Evolutionary conservation across 2,113 vertebrate genomes (phyloP).

Genomic region (Sturnira hondurensis): DNA sequence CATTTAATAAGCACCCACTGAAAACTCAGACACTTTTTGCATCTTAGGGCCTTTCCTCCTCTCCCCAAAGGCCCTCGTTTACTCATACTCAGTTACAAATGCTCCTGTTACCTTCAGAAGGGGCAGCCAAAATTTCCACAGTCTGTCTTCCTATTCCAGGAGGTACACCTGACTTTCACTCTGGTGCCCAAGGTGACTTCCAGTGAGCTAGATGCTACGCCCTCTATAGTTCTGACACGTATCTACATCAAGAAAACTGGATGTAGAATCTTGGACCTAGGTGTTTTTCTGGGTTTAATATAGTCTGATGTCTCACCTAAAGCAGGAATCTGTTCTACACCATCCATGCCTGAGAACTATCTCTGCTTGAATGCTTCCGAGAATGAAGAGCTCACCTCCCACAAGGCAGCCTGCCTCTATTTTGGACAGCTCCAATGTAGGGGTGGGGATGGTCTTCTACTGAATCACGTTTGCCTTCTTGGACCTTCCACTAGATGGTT

Average conservation of each 20-base stretch:
- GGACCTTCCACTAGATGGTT: neutral
- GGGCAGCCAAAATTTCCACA: neutral
- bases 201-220: neutral
- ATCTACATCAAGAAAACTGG: neutral
- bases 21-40: conserved; percentile 30
- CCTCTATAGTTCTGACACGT: neutral
- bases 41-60: neutral
- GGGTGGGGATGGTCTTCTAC: neutral
- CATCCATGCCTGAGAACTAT: neutral
- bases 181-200: neutral
- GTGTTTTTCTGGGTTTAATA: neutral
- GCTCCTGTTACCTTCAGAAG: neutral
- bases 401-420: neutral
- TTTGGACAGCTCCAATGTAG: neutral
- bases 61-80: neutral
- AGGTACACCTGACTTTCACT: neutral
- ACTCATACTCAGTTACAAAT: neutral
- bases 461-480: neutral
- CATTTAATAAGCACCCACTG: conserved; percentile 45
- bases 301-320: neutral
- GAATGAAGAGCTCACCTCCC: neutral
- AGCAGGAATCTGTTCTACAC: neutral
- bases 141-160: neutral
- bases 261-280: neutral
- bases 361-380: neutral